A percentile compares a stretch with the other conserved stretches of the same genome.
Evolutionary conservation across 2,888 invertebrate genomes (phyloP).

Genomic region (Pristionchus mayeri): DNA sequence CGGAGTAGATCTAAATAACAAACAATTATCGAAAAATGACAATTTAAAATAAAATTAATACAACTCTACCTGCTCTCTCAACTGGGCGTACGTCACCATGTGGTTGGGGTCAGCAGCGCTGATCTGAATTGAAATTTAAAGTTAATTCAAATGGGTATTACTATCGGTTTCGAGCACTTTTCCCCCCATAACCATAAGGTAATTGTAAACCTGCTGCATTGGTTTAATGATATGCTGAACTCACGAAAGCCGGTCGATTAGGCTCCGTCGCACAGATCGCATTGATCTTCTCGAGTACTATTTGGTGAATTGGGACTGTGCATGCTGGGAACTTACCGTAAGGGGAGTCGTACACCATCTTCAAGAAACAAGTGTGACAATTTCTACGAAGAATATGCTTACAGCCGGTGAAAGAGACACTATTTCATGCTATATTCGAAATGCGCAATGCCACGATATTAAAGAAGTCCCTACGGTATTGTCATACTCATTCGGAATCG

Average conservation of each 20-base stretch:
- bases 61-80: background rate
- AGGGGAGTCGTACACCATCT: slow-evolving; percentile 36
- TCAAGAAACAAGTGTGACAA: background rate
- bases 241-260: slow-evolving; percentile 16
- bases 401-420: no score
- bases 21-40: background rate
- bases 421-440: no score
- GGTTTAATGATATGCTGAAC: background rate
- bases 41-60: background rate
- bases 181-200: no score
- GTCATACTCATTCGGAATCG: no score
- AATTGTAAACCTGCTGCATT: no score
- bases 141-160: no score
- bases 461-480: no score
- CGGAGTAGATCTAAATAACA: background rate
- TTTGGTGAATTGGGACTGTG: slow-evolving; percentile 1
- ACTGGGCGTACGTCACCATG: background rate
- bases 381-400: no score
- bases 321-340: slow-evolving; percentile 2
- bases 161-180: no score
- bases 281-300: slow-evolving; percentile 14
- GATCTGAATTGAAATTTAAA: background rate
- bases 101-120: background rate
- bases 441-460: no score
- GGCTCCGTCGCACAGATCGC: slow-evolving; percentile 12